Conservation (phyloP, 2,888 invertebrate genomes). For the Girardia tigrina region DNA sequence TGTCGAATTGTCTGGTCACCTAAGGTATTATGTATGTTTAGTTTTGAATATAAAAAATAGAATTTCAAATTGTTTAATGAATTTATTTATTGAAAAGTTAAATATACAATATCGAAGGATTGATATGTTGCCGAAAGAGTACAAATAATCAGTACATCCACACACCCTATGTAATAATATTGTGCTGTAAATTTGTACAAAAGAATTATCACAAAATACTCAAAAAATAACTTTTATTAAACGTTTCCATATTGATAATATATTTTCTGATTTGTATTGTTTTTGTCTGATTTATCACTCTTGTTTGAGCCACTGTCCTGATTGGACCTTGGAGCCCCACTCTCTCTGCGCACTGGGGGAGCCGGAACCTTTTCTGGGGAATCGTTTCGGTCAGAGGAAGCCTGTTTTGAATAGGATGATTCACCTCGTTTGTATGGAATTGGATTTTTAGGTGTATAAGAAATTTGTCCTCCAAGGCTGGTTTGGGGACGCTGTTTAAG, state of each 20-base stretch:
- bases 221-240: not conserved
- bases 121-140: no score
- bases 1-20: no score
- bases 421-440: not conserved
- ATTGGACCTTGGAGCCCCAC: not conserved
- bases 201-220: not conserved
- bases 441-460: not conserved
- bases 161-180: no score
- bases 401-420: not conserved
- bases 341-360: not conserved
- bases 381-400: not conserved
- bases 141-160: no score
- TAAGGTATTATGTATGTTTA: no score
- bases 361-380: not conserved
- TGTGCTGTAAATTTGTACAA: not conserved
- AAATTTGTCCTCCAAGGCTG: not conserved
- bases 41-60: no score
- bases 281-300: constrained; percentile 17
- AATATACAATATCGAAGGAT: no score
- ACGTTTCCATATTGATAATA: constrained; percentile 1
- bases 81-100: no score
- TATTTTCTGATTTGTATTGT: not conserved
- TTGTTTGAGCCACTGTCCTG: not conserved
- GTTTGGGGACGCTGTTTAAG: not conserved
- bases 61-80: no score